phyloP scores from a whole-genome alignment of 2,797 vertebrate genomes.

The Pseudochaenichthys georgianus region DNA sequence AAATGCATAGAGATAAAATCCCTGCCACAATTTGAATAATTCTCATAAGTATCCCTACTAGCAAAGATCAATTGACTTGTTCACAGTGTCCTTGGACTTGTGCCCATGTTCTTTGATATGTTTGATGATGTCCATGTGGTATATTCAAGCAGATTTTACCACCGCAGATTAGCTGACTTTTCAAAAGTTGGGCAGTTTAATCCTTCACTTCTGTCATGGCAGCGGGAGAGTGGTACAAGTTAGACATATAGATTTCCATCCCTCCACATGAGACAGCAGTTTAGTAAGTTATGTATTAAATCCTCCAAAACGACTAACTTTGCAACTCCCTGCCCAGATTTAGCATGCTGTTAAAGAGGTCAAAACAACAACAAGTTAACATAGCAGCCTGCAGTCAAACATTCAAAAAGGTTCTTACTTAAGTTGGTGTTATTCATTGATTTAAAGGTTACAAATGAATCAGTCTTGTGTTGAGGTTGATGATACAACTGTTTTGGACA shows the following conservation, averaged over 20 bases:
- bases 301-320: not conserved
- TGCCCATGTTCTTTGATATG: not conserved
- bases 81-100: not conserved
- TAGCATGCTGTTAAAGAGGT: not conserved
- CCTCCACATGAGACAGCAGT: not conserved
- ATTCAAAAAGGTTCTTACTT: not conserved
- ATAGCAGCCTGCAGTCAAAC: not conserved
- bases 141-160: not conserved
- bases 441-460: slow-evolving; percentile 6
- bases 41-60: not conserved
- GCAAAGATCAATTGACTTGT: not conserved
- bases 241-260: not conserved
- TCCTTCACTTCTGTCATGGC: not conserved
- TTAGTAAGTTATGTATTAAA: not conserved
- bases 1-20: slow-evolving; percentile 8
- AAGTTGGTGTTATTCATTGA: not conserved
- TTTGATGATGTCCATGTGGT: not conserved
- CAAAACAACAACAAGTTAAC: not conserved
- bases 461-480: slow-evolving; percentile 17
- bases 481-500: slow-evolving; percentile 44
- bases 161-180: not conserved
- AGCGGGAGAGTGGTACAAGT: not conserved
- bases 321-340: not conserved
- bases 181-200: not conserved
- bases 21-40: not conserved